Conservation (phyloP, 2,888 invertebrate genomes). For the Meandrusa payeni region DNA sequence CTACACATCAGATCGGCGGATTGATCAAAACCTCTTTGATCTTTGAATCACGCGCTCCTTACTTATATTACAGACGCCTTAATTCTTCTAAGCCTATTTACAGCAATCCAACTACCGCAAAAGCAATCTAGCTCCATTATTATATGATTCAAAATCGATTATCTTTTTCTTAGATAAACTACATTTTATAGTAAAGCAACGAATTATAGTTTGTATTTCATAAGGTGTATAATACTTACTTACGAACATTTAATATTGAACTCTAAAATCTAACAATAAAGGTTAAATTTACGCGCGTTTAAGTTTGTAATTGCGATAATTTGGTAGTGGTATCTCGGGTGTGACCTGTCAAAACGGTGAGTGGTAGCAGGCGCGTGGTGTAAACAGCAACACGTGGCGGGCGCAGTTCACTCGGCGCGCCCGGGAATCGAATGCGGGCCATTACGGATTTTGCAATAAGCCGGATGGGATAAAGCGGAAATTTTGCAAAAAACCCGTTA, state of each 20-base stretch:
- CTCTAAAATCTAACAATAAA: slow-evolving; percentile 6
- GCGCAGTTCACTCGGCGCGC: slow-evolving; percentile 25
- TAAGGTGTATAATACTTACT: neutral
- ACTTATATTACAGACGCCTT: slow-evolving; percentile 66
- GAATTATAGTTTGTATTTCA: neutral
- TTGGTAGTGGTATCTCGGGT: slow-evolving; percentile 28
- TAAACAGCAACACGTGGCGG: slow-evolving; percentile 63
- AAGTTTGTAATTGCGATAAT: slow-evolving; percentile 21
- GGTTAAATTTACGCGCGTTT: slow-evolving; percentile 22
- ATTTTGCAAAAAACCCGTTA: slow-evolving; percentile 14
- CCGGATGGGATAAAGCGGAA: neutral
- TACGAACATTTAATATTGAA: slow-evolving; percentile 20
- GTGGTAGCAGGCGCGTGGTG: slow-evolving; percentile 67
- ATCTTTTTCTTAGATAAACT: slow-evolving; percentile 19
- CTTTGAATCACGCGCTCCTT: slow-evolving; percentile 71
- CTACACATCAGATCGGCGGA: slow-evolving; percentile 51
- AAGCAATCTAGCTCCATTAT: slow-evolving; percentile 13
- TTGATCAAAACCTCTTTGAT: slow-evolving; percentile 72
- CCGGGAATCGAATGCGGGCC: slow-evolving; percentile 27
- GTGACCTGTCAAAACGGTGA: slow-evolving; percentile 71
- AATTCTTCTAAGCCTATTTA: slow-evolving; percentile 44
- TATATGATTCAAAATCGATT: slow-evolving; percentile 24
- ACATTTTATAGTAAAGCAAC: slow-evolving; percentile 13
- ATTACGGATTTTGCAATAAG: slow-evolving; percentile 3
- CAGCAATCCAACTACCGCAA: slow-evolving; percentile 9